Evolutionary conservation across 92 coral and sea anemone genomes (phyloP).

Genomic region (Palythoa caribaeorum): DNA sequence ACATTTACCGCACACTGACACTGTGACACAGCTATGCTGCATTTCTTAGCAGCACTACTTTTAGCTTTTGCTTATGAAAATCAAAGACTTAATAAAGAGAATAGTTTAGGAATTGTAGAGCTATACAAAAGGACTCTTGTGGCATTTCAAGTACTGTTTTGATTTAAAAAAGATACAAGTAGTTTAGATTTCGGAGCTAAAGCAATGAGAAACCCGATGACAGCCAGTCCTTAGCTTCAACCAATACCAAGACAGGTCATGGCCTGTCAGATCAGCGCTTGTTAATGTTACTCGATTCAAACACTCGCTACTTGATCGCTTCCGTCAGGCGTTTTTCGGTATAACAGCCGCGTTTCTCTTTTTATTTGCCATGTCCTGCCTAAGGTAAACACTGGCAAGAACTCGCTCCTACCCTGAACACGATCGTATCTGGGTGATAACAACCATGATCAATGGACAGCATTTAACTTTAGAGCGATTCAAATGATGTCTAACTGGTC

Average conservation of each 20-base stretch:
- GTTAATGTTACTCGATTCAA: background rate
- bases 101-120: background rate
- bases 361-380: conserved; percentile 23
- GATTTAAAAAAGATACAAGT: background rate
- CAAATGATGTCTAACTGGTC: conserved; percentile 39
- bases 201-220: conserved; percentile 4
- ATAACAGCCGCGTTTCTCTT: conserved; percentile 1
- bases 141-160: background rate
- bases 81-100: background rate
- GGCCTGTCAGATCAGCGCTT: conserved; percentile 28
- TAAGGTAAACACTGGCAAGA: background rate
- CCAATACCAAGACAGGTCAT: conserved; percentile 24
- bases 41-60: background rate
- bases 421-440: background rate
- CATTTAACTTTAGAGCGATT: conserved; percentile 9
- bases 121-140: background rate
- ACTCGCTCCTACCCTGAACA: background rate
- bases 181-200: background rate
- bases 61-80: background rate
- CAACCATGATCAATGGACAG: background rate
- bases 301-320: conserved; percentile 37
- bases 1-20: background rate
- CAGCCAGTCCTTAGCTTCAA: background rate
- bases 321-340: conserved; percentile 17
- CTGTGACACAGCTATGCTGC: background rate